Evolutionary conservation across 2,888 invertebrate genomes (phyloP), one percentile per base, ranked within the genome.

Genomic region (Loripinus fragilis): DNA sequence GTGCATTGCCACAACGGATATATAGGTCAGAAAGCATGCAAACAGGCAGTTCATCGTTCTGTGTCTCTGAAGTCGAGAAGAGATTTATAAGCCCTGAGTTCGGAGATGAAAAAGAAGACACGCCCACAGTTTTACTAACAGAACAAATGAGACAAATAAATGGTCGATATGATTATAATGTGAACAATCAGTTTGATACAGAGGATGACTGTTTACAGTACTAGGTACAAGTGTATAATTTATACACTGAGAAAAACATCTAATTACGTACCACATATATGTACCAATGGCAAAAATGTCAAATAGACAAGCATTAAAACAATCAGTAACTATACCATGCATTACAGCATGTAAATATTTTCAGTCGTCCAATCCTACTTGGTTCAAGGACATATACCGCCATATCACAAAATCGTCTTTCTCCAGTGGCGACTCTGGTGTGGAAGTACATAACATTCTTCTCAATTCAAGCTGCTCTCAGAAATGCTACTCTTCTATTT

Each of bases 31-130:
- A 25, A 28, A 55, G 55, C 17, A 55, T 55, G 55, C 55, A 55
- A 25, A 55, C 15, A 28, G 28, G 8, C 25, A 3, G 28, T 28
- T 55, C 55, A 7, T n/a, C n/a, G n/a, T 55, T 25, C 28, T 17
- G 28, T 55, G 5, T 55, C 7, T 55, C 55, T 55, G 55, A 55
- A 7, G 30, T 25, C 28, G 55, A 55, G 55, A 55, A 55, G 28
- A 55, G 55, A 28, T 55, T 55, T 55, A 55, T 55, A 25, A 25
- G 55, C 20, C 55, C 55, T 25, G 55, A 55, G 28, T 55, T 55
- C 55, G 55, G 28, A 7, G 55, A 55, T 5, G 55, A 55, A 55
- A 5, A 17, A 25, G 55, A 55, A 25, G 28, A 55, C 17, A 55
- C 55, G 5, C n/a, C n/a, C n/a, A n/a, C n/a, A n/a, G n/a, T n/a